These are phyloP conservation scores for Melanotaenia parkinsoni DNA, from an alignment of 2,797 vertebrate species.

Conservation along the genomic window DNA sequence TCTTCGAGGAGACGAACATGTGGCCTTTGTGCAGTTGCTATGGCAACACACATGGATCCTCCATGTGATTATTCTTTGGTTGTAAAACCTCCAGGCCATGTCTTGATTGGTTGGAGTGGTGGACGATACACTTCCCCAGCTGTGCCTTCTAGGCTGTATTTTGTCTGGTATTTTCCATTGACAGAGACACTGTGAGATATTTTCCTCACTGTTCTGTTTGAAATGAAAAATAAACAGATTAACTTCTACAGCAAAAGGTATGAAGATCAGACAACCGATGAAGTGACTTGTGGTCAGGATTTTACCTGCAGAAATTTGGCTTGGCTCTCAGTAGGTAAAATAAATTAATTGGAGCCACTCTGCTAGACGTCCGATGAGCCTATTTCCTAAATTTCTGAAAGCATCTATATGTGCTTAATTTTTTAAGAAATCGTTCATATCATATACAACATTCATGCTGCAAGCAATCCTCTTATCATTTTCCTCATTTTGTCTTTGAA, in stretches of 20 bases:
- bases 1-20: conserved; percentile 41
- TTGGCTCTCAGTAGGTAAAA: too few species aligned
- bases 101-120: conserved; percentile 16
- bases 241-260: neutral
- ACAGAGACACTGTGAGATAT: neutral
- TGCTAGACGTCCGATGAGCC: too few species aligned
- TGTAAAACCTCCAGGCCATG: conserved; percentile 5
- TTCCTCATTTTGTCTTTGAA: too few species aligned
- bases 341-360: too few species aligned
- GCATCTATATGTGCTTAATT: too few species aligned
- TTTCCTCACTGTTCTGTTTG: neutral
- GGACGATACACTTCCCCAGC: conserved; percentile 8
- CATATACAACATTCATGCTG: too few species aligned
- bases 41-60: conserved; percentile 39
- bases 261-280: neutral
- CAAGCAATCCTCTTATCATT: too few species aligned
- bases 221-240: neutral
- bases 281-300: neutral
- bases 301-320: neutral
- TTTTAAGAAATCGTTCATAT: too few species aligned
- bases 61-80: conserved; percentile 18
- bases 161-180: conserved; percentile 9
- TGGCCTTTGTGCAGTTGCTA: conserved; percentile 56
- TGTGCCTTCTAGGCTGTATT: neutral
- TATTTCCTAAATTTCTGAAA: too few species aligned